Percentiles rank a stretch among this genome's conserved stretches.
phyloP scores from a whole-genome alignment of 1,140 invertebrate species.

The Samia ricini region DNA sequence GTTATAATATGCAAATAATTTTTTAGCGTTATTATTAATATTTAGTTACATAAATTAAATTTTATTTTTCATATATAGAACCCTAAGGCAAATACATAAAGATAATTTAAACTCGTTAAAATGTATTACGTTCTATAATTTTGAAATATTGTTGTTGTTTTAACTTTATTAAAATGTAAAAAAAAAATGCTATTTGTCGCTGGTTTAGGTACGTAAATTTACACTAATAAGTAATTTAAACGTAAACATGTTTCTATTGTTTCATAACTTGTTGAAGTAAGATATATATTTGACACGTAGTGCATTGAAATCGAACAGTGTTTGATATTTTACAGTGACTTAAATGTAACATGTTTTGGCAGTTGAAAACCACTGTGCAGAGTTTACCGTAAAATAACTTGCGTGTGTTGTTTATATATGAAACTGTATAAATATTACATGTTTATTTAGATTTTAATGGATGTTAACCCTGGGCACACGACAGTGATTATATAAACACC shows the following conservation, averaged over 20 bases:
- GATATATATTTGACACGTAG: too few relatives aligned
- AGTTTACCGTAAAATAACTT: background rate
- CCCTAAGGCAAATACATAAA: background rate
- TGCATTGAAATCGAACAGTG: too few relatives aligned
- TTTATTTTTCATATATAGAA: background rate
- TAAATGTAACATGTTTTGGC: background rate
- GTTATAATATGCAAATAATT: background rate
- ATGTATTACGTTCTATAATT: background rate
- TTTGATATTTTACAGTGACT: too few relatives aligned
- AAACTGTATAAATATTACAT: background rate
- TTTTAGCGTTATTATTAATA: background rate
- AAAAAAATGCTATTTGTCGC: too few relatives aligned
- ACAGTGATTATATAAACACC: slow-evolving; percentile 27
- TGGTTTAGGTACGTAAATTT: too few relatives aligned
- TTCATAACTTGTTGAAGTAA: too few relatives aligned
- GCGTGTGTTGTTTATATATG: background rate
- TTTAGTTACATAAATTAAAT: background rate
- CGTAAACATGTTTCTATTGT: too few relatives aligned
- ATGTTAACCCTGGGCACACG: background rate
- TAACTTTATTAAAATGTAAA: background rate
- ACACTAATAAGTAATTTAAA: too few relatives aligned
- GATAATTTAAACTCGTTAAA: background rate
- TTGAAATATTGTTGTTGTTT: background rate
- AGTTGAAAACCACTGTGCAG: background rate
- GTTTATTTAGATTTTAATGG: background rate